A percentile compares a stretch with the other conserved stretches of the same genome.
Conservation (phyloP, 2,797 vertebrate genomes). For the Mormyrus hasselquistii region DNA sequence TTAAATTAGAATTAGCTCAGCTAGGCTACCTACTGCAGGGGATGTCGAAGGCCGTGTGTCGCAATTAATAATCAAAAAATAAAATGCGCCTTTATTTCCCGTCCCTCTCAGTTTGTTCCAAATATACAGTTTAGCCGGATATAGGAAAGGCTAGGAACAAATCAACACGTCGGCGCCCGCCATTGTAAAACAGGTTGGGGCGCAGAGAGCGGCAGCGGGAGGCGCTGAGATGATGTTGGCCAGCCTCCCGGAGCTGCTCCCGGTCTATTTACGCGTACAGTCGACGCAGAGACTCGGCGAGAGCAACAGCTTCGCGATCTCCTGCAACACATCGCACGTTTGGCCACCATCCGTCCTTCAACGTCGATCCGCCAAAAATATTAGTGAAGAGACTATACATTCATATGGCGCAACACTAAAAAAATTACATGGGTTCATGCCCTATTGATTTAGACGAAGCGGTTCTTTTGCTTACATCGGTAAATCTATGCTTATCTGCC, state of each 20-base stretch:
- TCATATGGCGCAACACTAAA: neutral
- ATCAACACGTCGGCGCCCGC: neutral
- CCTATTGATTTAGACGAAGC: neutral
- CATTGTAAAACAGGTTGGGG: neutral
- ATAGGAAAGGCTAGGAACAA: neutral
- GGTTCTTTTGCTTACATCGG: neutral
- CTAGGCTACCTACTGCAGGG: neutral
- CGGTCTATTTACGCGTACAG: conserved; percentile 1
- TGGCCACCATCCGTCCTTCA: neutral
- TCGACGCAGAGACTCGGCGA: neutral
- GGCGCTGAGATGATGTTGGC: neutral
- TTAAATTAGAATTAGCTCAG: neutral
- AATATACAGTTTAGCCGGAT: neutral
- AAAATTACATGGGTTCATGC: neutral
- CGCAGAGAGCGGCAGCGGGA: neutral
- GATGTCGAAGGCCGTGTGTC: conserved; percentile 9
- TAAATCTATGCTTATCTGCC: neutral
- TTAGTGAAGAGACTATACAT: neutral
- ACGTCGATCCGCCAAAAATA: neutral
- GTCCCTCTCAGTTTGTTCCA: neutral
- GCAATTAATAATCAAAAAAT: neutral
- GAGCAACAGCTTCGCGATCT: conserved; percentile 23
- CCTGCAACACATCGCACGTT: conserved; percentile 6
- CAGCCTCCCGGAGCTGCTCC: neutral
- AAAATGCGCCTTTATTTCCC: neutral